These are phyloP conservation scores for Acyrthosiphon pisum DNA, from an alignment of 1,140 invertebrate species.

Conservation along the genomic window DNA sequence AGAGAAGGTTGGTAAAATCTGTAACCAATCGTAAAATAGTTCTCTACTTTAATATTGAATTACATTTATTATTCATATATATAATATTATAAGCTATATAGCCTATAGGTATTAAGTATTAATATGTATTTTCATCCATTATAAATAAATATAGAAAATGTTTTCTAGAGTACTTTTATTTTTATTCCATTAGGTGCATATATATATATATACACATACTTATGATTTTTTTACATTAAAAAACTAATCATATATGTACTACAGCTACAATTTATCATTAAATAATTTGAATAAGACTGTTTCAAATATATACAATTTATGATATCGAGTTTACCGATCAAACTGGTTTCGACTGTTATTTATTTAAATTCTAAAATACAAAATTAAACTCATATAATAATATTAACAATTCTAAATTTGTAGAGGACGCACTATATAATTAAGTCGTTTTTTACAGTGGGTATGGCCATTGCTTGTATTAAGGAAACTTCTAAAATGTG, in stretches of 20 bases:
- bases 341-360: conserved; percentile 22
- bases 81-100: background rate
- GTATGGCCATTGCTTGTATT: background rate
- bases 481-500: background rate
- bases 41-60: background rate
- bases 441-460: background rate
- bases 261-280: conserved; percentile 1
- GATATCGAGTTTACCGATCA: background rate
- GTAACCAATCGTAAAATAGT: background rate
- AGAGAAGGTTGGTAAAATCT: background rate
- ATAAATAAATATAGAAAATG: conserved; percentile 4
- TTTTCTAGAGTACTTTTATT: background rate
- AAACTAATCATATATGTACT: background rate
- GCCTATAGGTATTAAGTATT: background rate
- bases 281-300: conserved; percentile 15
- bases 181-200: background rate
- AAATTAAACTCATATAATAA: conserved; percentile 21
- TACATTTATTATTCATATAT: background rate
- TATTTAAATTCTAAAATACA: conserved; percentile 27
- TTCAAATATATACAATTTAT: conserved; percentile 8
- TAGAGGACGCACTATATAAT: background rate
- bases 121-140: background rate
- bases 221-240: background rate
- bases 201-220: background rate
- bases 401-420: background rate